Conservation (phyloP, 2,797 vertebrate species). For the Sciurus vulgaris region DNA sequence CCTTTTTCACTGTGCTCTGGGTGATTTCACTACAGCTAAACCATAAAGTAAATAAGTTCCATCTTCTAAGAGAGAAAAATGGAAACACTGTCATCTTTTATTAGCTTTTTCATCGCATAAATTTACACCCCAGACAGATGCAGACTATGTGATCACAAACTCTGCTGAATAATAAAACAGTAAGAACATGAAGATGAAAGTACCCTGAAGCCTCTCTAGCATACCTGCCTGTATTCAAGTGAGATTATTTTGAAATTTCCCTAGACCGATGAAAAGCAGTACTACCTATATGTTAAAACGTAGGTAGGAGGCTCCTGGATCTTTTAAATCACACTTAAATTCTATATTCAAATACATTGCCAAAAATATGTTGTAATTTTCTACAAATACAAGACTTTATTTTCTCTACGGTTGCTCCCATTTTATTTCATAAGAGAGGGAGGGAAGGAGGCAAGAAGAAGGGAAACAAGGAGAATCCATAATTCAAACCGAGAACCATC, state of each 20-base stretch:
- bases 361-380: neutral
- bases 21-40: slow-evolving; percentile 9
- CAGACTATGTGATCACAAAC: neutral
- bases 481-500: slow-evolving; percentile 58
- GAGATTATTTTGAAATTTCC: neutral
- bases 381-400: slow-evolving; percentile 17
- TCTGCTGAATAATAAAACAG: neutral
- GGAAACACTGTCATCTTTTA: slow-evolving; percentile 19
- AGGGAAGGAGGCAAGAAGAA: neutral
- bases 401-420: neutral
- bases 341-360: neutral
- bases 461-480: neutral
- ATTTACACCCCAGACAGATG: neutral
- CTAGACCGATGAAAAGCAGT: neutral
- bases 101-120: slow-evolving; percentile 35
- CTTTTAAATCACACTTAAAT: slow-evolving; percentile 54
- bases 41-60: slow-evolving; percentile 28
- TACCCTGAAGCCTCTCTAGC: neutral
- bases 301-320: neutral
- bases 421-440: neutral
- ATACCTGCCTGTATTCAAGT: neutral
- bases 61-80: neutral
- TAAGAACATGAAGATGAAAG: neutral
- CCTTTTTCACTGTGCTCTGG: neutral
- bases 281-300: neutral